Conservation (phyloP, 2,113 vertebrate species). For the Heloderma charlesbogerti region DNA sequence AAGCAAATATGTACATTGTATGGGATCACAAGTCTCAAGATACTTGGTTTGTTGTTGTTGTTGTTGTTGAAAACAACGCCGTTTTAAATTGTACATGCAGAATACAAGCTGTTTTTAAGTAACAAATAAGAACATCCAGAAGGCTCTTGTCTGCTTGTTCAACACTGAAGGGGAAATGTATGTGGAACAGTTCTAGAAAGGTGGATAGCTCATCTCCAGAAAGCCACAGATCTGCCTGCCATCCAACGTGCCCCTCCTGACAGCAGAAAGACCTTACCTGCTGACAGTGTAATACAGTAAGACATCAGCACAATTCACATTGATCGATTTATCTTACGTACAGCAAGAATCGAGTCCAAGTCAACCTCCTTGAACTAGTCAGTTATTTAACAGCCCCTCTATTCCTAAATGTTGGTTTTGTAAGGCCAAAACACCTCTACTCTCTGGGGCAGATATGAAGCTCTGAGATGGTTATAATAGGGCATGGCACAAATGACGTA, state of each 20-base stretch:
- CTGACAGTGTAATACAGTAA: background rate
- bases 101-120: slow-evolving; percentile 1
- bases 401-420: background rate
- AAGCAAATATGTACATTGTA: too few relatives aligned
- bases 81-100: slow-evolving; percentile 62
- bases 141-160: background rate
- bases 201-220: background rate
- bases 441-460: background rate
- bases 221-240: background rate
- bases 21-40: too few relatives aligned
- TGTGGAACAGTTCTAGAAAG: background rate
- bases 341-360: background rate
- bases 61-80: slow-evolving; percentile 2
- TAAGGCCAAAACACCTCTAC: background rate
- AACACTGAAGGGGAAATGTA: background rate
- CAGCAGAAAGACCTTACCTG: background rate
- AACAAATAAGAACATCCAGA: background rate
- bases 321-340: background rate
- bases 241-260: background rate
- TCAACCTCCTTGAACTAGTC: background rate
- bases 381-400: background rate
- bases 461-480: background rate
- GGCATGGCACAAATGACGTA: background rate
- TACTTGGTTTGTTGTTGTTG: too few relatives aligned
- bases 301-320: background rate